Percentiles rank a stretch among this genome's conserved stretches.
Evolutionary conservation across 1,140 invertebrate genomes (phyloP).

Genomic region (Cherax destructor): DNA sequence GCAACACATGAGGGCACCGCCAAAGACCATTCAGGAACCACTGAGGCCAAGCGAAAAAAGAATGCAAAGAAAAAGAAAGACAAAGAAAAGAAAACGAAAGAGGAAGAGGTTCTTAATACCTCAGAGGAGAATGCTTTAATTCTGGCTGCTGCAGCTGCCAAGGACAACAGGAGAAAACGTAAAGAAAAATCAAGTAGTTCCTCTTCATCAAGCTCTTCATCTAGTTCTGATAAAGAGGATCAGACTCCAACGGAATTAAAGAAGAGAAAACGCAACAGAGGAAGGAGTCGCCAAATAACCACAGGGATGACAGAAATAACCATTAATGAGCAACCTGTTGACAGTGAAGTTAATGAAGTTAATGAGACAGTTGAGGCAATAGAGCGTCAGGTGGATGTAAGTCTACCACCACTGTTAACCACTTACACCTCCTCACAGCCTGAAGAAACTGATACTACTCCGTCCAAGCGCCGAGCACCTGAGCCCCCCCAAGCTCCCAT

Average conservation of each 20-base stretch:
- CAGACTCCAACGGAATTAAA: constrained; percentile 41
- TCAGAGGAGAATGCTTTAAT: constrained; percentile 56
- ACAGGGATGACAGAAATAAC: constrained; percentile 53
- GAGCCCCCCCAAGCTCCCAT: constrained; percentile 29
- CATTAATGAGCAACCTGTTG: constrained; percentile 28
- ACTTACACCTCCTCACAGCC: background rate
- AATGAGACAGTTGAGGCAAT: constrained; percentile 31
- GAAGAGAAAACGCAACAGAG: constrained; percentile 50
- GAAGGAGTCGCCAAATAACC: constrained; percentile 33
- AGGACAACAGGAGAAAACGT: constrained; percentile 62
- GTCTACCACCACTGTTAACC: background rate
- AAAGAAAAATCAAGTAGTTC: constrained; percentile 36
- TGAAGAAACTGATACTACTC: constrained; percentile 6
- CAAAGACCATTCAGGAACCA: constrained; percentile 11
- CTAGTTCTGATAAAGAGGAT: constrained; percentile 62
- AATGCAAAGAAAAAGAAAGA: constrained; percentile 66
- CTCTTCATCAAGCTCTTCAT: constrained; percentile 67
- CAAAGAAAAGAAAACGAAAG: constrained; percentile 55
- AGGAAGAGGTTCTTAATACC: constrained; percentile 37
- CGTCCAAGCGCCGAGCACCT: constrained; percentile 47
- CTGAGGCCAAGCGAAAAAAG: constrained; percentile 50
- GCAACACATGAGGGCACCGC: constrained; percentile 28
- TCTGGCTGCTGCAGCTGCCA: constrained; percentile 51
- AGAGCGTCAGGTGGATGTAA: constrained; percentile 36
- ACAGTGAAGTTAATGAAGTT: constrained; percentile 37